A percentile compares a stretch with the other conserved stretches of the same genome.
Conservation (phyloP, 2,888 invertebrate genomes). For the Phasia obesa region DNA sequence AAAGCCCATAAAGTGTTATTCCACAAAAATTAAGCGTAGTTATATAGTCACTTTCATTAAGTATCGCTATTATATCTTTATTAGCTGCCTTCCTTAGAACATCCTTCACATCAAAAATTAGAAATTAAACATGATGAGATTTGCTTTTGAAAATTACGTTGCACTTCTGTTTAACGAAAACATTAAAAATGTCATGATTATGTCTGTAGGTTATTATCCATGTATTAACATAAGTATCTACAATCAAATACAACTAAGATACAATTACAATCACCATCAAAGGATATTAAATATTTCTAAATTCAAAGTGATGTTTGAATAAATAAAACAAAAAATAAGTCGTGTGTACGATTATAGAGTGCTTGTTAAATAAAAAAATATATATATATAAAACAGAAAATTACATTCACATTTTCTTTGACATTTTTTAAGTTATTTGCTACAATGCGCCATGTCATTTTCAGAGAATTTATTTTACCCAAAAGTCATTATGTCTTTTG, state of each 20-base stretch:
- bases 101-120: too few species aligned
- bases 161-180: too few species aligned
- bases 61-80: too few species aligned
- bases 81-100: too few species aligned
- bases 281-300: slow-evolving; percentile 13
- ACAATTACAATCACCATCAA: too few species aligned
- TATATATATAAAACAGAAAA: not conserved
- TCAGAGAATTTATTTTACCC: slow-evolving; percentile 37
- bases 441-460: slow-evolving; percentile 45
- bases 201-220: not conserved
- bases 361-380: slow-evolving; percentile 10
- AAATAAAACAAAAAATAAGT: slow-evolving; percentile 32
- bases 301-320: slow-evolving; percentile 39
- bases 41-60: too few species aligned
- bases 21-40: too few species aligned
- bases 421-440: slow-evolving; percentile 7
- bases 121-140: too few species aligned
- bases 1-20: too few species aligned
- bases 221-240: slow-evolving; percentile 12
- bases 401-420: not conserved
- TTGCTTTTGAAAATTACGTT: too few species aligned
- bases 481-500: slow-evolving; percentile 34
- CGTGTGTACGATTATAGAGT: not conserved
- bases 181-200: too few species aligned
- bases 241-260: not conserved